Conservation (phyloP, 2,888 invertebrate genomes). For the Cerceris ruficornis region DNA sequence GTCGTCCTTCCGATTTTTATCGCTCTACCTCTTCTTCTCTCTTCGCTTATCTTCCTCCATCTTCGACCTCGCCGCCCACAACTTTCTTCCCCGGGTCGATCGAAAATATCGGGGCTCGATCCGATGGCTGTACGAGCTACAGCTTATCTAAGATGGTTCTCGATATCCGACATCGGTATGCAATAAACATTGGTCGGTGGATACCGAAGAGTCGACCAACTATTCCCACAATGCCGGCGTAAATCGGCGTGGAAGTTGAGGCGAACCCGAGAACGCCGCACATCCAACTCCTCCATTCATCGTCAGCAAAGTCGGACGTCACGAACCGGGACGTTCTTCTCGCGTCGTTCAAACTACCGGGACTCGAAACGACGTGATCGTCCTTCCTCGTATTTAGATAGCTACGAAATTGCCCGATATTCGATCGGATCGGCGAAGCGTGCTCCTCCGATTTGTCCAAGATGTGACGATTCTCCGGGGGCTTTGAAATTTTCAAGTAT, state of each 20-base stretch:
- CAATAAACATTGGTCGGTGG: conserved; percentile 67
- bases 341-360: conserved; percentile 2
- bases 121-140: conserved; percentile 1
- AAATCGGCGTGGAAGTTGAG: conserved; percentile 38
- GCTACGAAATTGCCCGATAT: conserved; percentile 14
- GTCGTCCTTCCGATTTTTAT: neutral
- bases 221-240: conserved; percentile 63
- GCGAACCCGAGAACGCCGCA: conserved; percentile 9
- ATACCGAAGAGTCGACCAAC: conserved; percentile 54
- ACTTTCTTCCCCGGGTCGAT: conserved; percentile 23
- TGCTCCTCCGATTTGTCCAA: too few relatives aligned
- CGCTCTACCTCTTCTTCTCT: neutral
- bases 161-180: conserved; percentile 62
- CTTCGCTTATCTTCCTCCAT: neutral
- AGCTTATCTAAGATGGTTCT: conserved; percentile 37
- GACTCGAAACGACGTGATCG: conserved; percentile 26
- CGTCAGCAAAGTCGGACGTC: conserved; percentile 25
- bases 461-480: too few relatives aligned
- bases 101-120: conserved; percentile 11
- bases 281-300: conserved; percentile 21
- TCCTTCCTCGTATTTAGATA: conserved; percentile 13
- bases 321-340: conserved; percentile 27
- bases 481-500: neutral
- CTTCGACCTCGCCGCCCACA: neutral
- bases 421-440: too few relatives aligned